Base-by-base conservation (phyloP, 2,113 vertebrate species). In the Puma concolor region DNA sequence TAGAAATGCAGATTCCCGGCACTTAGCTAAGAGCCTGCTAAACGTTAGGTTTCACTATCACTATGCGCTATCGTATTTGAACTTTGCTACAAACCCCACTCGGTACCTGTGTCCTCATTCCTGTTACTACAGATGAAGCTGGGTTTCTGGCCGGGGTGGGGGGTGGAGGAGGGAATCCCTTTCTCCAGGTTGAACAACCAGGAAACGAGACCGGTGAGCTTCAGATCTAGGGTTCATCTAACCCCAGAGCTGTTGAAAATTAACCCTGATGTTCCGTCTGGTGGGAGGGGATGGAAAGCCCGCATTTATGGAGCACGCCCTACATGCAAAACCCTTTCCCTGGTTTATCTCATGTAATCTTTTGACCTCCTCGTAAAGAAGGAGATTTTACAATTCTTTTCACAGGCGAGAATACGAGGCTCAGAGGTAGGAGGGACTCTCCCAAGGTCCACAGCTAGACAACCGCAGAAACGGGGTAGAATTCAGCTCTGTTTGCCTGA, bases 231-330 rank as follows among this genome's bases (percentile, higher is more conserved):
- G 87, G 23, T 6, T 14, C 15, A 5, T 29, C 14, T 50, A 11
- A 74, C 67, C 72, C 80, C 36, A 4, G 8, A 76, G 91, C 27
- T 0, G 16, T 3, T 0, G 44, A 76, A 7, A 5, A 48, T 33
- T 8, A 41, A 63, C 1, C 0, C 60, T 2, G 17, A 19, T 5
- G 0, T 9, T 76, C 48, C 64, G 7, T 0, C 1, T 0, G 15
- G 48, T 10, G 7, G 64, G 57, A 33, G 27, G 69, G 29, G 27
- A 8, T 0, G 1, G 60, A 52, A 29, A 48, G 12, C 9, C 80
- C 14, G 8, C 54, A 8, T 1, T 7, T 4, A 23, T 0, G 1
- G 14, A 33, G 21, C 36, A 4, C 0, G 13, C 3, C 0, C 10
- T 15, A 7, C 2, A 0, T 0, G 29, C 57, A 33, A 14, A 64